A percentile compares a stretch with the other conserved stretches of the same genome.
phyloP scores from a whole-genome alignment of 2,113 vertebrate genomes.

The Labeo rohita region DNA sequence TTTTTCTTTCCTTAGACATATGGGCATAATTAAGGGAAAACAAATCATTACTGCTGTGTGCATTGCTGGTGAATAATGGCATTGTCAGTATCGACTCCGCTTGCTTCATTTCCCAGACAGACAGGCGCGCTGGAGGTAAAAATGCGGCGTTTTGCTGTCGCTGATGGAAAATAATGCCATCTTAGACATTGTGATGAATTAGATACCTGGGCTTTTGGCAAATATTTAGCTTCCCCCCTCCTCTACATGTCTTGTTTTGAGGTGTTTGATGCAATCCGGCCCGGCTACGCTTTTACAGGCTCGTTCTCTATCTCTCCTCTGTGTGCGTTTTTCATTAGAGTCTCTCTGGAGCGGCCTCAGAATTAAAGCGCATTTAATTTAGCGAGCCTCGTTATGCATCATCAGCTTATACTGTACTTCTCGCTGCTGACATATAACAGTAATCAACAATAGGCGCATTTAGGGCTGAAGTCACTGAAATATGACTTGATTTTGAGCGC shows the following conservation, averaged over 20 bases:
- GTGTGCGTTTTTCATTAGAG: slow-evolving; percentile 29
- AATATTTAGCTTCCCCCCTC: not conserved
- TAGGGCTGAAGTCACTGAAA: not conserved
- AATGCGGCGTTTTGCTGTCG: slow-evolving; percentile 1
- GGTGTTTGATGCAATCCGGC: slow-evolving; percentile 1
- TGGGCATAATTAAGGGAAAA: slow-evolving; percentile 63
- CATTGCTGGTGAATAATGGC: slow-evolving; percentile 45
- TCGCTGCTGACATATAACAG: not conserved
- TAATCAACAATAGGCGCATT: slow-evolving; percentile 11
- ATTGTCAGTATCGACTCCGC: slow-evolving; percentile 22
- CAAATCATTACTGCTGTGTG: slow-evolving; percentile 60
- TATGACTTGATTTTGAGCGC: not conserved
- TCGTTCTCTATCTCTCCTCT: slow-evolving; percentile 17
- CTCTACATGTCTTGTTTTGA: not conserved
- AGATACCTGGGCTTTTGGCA: slow-evolving; percentile 30
- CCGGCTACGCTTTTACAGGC: not conserved
- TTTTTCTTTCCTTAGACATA: slow-evolving; percentile 56
- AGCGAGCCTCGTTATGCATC: slow-evolving; percentile 16
- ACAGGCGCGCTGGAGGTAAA: slow-evolving; percentile 29
- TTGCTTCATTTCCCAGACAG: slow-evolving; percentile 42
- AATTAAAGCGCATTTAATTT: slow-evolving; percentile 39
- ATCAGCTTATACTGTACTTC: slow-evolving; percentile 13
- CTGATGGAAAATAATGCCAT: slow-evolving; percentile 45
- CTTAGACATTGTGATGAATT: slow-evolving; percentile 28
- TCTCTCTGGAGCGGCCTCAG: slow-evolving; percentile 8